These are phyloP conservation scores for Falco rusticolus DNA, from an alignment of 2,797 vertebrate species.

Conservation along the genomic window DNA sequence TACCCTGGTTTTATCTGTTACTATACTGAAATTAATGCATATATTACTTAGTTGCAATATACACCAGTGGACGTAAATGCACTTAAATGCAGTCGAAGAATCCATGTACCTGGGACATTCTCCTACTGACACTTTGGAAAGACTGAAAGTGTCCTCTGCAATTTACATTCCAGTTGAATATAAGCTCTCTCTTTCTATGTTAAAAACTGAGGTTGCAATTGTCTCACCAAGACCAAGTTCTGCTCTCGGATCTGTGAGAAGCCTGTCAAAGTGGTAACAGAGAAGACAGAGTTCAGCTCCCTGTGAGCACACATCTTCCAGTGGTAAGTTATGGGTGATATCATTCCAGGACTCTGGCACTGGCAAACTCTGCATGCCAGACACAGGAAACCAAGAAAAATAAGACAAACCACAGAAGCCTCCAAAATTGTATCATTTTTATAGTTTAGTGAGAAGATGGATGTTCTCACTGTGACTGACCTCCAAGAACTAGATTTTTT, in stretches of 20 bases:
- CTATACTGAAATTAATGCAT: not conserved
- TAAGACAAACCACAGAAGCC: conserved; percentile 32
- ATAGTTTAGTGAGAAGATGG: conserved; percentile 11
- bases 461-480: conserved; percentile 30
- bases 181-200: not conserved
- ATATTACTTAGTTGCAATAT: not conserved
- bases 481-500: conserved; percentile 6
- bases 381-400: conserved; percentile 65
- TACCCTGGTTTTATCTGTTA: not conserved
- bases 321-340: not conserved
- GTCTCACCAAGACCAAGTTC: not conserved
- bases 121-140: not conserved
- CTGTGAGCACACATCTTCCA: not conserved
- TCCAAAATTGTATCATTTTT: conserved; percentile 28
- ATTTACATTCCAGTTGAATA: not conserved
- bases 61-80: not conserved
- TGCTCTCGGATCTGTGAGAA: not conserved
- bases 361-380: conserved; percentile 20
- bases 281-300: not conserved
- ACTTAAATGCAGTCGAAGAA: not conserved
- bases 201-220: not conserved
- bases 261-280: not conserved
- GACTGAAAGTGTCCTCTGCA: not conserved
- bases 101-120: not conserved
- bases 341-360: not conserved